A percentile compares a stretch with the other conserved stretches of the same genome.
phyloP scores from a whole-genome alignment of 2,113 vertebrate species.

The Lampris incognitus region DNA sequence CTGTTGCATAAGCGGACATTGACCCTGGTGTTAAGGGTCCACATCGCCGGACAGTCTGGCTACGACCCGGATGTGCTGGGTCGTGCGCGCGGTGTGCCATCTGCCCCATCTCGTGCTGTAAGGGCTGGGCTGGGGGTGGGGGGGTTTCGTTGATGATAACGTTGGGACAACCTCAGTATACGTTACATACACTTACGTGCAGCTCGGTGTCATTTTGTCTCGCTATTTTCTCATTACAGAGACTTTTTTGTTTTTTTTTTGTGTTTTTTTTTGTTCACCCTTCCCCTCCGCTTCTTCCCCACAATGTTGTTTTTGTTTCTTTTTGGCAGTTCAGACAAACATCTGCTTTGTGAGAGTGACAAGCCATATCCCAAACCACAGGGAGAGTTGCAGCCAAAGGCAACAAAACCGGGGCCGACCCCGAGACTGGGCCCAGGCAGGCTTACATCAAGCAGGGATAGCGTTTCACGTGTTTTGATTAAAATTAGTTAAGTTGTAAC shows the following conservation, averaged over 20 bases:
- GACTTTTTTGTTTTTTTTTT: slow-evolving; percentile 48
- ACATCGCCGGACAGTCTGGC: neutral
- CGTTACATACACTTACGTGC: slow-evolving; percentile 3
- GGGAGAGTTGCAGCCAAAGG: slow-evolving; percentile 92
- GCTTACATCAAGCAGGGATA: slow-evolving; percentile 96
- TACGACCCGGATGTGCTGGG: too few relatives aligned
- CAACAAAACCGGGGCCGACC: slow-evolving; percentile 94
- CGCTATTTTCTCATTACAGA: slow-evolving; percentile 78
- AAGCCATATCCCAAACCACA: slow-evolving; percentile 97
- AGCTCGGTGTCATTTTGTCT: slow-evolving; percentile 43
- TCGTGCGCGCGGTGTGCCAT: too few relatives aligned
- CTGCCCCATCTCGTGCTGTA: too few relatives aligned
- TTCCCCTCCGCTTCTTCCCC: slow-evolving; percentile 78
- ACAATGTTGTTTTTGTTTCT: slow-evolving; percentile 99
- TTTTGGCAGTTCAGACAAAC: slow-evolving; percentile 98
- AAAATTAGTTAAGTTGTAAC: slow-evolving; percentile 99
- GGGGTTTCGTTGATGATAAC: slow-evolving; percentile 30
- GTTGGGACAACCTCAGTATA: slow-evolving; percentile 18
- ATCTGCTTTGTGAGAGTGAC: slow-evolving; percentile 97
- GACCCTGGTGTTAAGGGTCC: slow-evolving; percentile 11
- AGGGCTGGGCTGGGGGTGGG: neutral
- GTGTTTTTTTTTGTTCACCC: slow-evolving; percentile 23
- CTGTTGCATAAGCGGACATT: slow-evolving; percentile 70
- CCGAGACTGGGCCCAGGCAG: slow-evolving; percentile 92
- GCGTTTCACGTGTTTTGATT: slow-evolving; percentile 99